Evolutionary conservation across 1,140 invertebrate genomes (phyloP), one percentile per base, ranked within the genome.

Genomic region (Kradibia gibbosae): DNA sequence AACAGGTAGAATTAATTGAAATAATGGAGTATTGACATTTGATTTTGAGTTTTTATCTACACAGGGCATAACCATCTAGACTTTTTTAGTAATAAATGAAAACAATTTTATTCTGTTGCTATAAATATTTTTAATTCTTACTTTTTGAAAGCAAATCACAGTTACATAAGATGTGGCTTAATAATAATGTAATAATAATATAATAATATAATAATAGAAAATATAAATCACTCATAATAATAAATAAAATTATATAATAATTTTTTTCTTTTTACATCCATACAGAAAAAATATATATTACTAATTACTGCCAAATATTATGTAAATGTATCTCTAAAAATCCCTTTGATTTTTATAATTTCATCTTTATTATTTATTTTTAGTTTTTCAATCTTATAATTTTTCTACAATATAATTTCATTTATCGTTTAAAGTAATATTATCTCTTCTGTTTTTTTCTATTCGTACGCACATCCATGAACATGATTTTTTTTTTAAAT

Each of bases 91-190:
- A 73, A 72, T 62, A 65, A 74, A 80, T 74, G 48, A 80, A 76
- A 75, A 81, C 79, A 70, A 80, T 74, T 74, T 45, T 25, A 73
- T 77, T 85, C 74, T 86, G 82, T 91, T 90, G 88, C 89, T 91
- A 91, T 91, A 91, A 91, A 91, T 91, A 91, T 90, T 89, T 91
- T 90, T 90, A 90, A 90, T 90, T 88, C 90, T 91, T 88, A 91
- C 90, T 91, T 90, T 88, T 90, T 88, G 87, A 91, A 91, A 91
- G 90, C 90, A 89, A 91, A 91, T 91, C 90, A 91, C 90, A 91
- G 90, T 89, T 91, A 91, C 90, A 91, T 91, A 91, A 90, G 85
- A 89, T 90, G 88, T 91, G 86, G 88, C 90, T 90, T 86, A 85
- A 89, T 90, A 86, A 86, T 87, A 85, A 88, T 88, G 86, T 86